Conservation (phyloP, 2,113 vertebrate species). For the Kobus ellipsiprymnus region DNA sequence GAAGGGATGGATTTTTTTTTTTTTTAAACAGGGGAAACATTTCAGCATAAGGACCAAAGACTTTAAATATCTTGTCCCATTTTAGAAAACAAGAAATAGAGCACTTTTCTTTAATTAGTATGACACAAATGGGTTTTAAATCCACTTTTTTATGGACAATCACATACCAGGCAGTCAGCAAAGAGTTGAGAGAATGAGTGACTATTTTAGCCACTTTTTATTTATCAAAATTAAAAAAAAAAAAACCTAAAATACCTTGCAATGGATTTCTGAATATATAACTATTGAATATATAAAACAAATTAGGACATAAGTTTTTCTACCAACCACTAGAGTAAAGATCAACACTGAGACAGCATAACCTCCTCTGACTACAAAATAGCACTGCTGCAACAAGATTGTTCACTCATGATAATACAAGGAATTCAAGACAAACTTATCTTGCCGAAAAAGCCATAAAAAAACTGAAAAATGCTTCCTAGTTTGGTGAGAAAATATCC, state of each 20-base stretch:
- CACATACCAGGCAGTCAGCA: not conserved
- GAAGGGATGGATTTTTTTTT: not conserved
- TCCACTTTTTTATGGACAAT: not conserved
- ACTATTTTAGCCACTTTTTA: not conserved
- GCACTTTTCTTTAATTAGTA: not conserved
- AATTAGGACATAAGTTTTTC: not conserved
- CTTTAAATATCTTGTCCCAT: not conserved
- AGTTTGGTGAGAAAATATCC: not conserved
- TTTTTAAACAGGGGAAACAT: not conserved
- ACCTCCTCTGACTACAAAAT: not conserved
- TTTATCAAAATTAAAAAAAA: slow-evolving; percentile 17
- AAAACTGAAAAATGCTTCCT: not conserved
- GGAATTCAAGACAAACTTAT: not conserved
- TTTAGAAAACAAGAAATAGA: slow-evolving; percentile 18
- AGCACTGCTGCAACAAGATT: not conserved
- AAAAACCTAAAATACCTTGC: not conserved
- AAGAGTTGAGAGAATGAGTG: not conserved
- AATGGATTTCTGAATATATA: not conserved
- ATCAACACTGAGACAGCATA: not conserved
- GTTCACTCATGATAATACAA: not conserved
- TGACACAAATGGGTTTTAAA: not conserved
- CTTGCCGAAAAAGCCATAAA: not conserved
- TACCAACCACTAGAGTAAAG: not conserved
- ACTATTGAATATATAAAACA: not conserved
- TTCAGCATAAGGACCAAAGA: not conserved